Conservation (phyloP, 2,797 vertebrate genomes). For the Scomberomorus guttatus region DNA sequence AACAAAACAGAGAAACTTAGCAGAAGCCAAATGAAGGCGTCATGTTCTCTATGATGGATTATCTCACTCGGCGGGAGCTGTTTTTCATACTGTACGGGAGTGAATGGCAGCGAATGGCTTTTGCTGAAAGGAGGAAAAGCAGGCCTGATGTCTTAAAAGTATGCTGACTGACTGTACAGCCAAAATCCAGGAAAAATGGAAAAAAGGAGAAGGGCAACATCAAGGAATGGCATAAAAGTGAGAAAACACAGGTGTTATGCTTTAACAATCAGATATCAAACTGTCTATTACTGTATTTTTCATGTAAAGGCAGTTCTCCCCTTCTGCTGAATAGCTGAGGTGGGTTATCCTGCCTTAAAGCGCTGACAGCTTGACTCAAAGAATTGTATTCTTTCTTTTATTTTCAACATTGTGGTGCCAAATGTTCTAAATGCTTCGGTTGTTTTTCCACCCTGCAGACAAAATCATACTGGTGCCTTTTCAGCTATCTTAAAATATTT, state of each 20-base stretch:
- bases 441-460: conserved; percentile 26
- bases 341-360: conserved; percentile 34
- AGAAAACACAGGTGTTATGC: background rate
- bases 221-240: background rate
- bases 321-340: background rate
- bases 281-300: conserved; percentile 21
- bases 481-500: conserved; percentile 34
- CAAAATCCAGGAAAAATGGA: background rate
- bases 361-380: background rate
- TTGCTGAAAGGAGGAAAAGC: background rate
- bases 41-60: conserved; percentile 28
- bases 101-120: background rate
- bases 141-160: conserved; percentile 16
- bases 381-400: no score
- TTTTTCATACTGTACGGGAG: conserved; percentile 8
- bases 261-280: conserved; percentile 19
- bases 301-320: conserved; percentile 29
- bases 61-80: conserved; percentile 24
- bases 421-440: conserved; percentile 26
- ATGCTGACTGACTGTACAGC: conserved; percentile 13
- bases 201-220: background rate
- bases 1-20: background rate
- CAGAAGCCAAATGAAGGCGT: conserved; percentile 8
- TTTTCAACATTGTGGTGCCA: conserved; percentile 23
- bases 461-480: conserved; percentile 1